Percentiles rank a stretch among this genome's conserved stretches.
Conservation (phyloP, 2,113 vertebrate genomes). For the Pedetes capensis region DNA sequence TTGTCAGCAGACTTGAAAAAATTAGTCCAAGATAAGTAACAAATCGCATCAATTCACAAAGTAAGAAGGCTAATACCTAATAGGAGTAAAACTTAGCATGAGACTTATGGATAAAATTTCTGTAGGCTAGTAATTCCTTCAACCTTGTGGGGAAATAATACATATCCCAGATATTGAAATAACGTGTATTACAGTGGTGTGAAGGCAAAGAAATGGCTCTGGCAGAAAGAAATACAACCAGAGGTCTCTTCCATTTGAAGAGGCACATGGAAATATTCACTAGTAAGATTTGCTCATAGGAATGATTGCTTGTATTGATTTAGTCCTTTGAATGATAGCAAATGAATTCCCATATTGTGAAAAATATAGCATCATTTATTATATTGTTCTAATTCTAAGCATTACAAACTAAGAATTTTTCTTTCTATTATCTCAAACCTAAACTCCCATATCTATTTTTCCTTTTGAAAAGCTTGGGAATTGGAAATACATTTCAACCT, state of each 20-base stretch:
- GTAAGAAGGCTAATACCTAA: slow-evolving; percentile 8
- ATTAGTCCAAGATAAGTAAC: not conserved
- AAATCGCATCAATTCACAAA: not conserved
- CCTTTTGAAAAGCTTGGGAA: slow-evolving; percentile 41
- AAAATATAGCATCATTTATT: slow-evolving; percentile 30
- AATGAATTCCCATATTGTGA: not conserved
- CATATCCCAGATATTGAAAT: slow-evolving; percentile 35
- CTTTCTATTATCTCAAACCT: slow-evolving; percentile 39
- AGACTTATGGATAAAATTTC: slow-evolving; percentile 44
- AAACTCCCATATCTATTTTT: slow-evolving; percentile 44
- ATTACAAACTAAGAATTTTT: slow-evolving; percentile 16
- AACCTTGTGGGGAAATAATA: slow-evolving; percentile 17
- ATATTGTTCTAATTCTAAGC: slow-evolving; percentile 39
- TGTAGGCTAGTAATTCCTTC: slow-evolving; percentile 43
- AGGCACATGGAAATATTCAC: not conserved
- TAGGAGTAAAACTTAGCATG: not conserved
- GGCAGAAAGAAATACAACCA: slow-evolving; percentile 28
- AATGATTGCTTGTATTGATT: not conserved
- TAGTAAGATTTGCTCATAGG: not conserved
- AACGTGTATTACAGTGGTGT: not conserved
- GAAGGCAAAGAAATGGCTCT: slow-evolving; percentile 27
- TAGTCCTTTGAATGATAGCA: not conserved
- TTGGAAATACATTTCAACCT: slow-evolving; percentile 62
- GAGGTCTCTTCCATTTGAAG: slow-evolving; percentile 1
- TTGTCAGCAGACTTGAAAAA: not conserved